Evolutionary conservation across 2,113 vertebrate species (phyloP).

Genomic region (Paradisaea rubra): DNA sequence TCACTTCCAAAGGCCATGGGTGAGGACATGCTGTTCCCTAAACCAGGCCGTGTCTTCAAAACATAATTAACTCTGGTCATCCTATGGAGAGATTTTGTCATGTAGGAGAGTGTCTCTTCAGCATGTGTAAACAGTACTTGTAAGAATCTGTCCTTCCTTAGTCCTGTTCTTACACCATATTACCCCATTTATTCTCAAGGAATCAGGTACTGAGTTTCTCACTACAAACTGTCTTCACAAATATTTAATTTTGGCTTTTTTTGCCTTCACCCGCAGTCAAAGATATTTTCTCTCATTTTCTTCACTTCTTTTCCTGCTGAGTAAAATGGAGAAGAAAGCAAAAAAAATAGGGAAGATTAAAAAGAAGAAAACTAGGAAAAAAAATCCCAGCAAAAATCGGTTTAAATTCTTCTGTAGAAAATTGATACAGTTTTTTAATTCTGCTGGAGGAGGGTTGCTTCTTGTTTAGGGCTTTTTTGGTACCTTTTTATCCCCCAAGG

Average conservation of each 20-base stretch:
- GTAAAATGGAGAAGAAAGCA: neutral
- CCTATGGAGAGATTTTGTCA: neutral
- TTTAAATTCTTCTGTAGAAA: neutral
- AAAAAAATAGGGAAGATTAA: neutral
- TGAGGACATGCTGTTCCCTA: neutral
- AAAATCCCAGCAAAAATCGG: neutral
- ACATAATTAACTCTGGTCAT: neutral
- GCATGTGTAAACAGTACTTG: neutral
- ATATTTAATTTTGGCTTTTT: neutral
- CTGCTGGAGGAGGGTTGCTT: neutral
- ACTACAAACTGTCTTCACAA: neutral
- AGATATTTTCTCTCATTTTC: neutral
- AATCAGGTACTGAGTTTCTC: neutral
- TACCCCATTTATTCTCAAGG: neutral
- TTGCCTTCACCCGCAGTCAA: neutral
- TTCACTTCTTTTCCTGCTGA: neutral
- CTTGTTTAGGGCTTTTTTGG: neutral
- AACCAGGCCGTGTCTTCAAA: neutral
- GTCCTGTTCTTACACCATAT: neutral
- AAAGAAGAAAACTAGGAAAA: neutral
- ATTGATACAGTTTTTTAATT: neutral
- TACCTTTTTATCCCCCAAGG: neutral
- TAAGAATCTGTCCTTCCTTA: neutral
- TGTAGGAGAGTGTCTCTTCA: neutral
- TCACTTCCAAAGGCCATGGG: neutral